These are phyloP conservation scores for Armadillidium nasatum DNA, from an alignment of 1,140 invertebrate genomes.

Conservation along the genomic window DNA sequence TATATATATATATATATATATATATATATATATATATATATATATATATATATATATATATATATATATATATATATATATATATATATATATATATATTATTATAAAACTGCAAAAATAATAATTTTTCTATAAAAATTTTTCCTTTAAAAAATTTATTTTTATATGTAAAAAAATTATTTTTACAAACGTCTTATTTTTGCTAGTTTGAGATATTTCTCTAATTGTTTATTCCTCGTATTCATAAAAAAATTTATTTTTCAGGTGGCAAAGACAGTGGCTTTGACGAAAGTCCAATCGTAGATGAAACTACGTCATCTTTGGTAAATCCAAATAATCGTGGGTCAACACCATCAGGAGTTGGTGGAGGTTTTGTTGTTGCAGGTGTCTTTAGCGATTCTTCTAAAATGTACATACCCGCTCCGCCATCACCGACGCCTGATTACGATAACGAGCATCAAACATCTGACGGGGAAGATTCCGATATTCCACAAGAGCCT, in stretches of 20 bases:
- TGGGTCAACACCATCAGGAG: background rate
- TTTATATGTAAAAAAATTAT: too few species aligned
- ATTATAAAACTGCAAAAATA: too few species aligned
- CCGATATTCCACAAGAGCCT: conserved; percentile 37
- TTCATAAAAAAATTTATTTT: background rate
- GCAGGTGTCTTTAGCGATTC: conserved; percentile 42
- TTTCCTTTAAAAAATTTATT: too few species aligned
- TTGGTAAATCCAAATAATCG: background rate
- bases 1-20: too few species aligned
- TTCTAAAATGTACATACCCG: conserved; percentile 47
- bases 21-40: too few species aligned
- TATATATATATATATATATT: too few species aligned
- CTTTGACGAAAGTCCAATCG: conserved; percentile 35
- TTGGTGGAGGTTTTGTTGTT: conserved; percentile 37
- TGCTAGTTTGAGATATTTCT: too few species aligned
- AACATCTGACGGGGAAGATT: conserved; percentile 34
- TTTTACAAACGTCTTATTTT: too few species aligned
- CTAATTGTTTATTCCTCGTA: background rate
- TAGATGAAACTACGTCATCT: conserved; percentile 9
- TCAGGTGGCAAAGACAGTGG: conserved; percentile 38
- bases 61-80: too few species aligned
- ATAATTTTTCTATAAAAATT: too few species aligned
- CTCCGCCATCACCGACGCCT: conserved; percentile 44
- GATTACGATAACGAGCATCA: conserved; percentile 45
- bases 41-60: too few species aligned